Evolutionary conservation across 2,797 vertebrate genomes (phyloP), one percentile per base, ranked within the genome.

Genomic region (Erpetoichthys calabaricus): DNA sequence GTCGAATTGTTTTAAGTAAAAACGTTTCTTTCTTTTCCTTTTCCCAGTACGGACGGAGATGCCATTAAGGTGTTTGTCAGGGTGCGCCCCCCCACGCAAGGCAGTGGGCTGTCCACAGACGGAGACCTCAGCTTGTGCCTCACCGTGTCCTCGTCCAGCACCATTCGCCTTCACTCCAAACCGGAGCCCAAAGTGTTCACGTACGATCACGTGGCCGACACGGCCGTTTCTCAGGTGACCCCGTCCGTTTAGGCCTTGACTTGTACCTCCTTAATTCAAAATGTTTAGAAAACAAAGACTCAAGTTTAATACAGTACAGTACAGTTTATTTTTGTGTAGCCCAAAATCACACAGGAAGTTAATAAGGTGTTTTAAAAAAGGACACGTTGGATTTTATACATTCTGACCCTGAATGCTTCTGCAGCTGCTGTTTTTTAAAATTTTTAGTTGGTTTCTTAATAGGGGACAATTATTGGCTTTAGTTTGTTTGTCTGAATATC

Each of bases 31-130:
- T 7, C 7, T 7, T 64, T 57, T 47, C 1, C 68, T 70, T 58
- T 5, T 41, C 42, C 8, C 45, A 89, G 84, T 65, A 70, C 68
- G 64, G 93, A 97, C 72, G 83, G 86, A 45, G 91, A 98, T 67
- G 80, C 89, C 46, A 91, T 98, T 73, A 97, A 94, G 75, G 92
- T 97, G 7, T 97, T 89, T 55, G 84, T 97, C 1, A 80, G 95
- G 47, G 89, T 98, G 1, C 88, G 95, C 45, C 94, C 95, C 4
- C 74, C 85, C 62, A 80, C 86, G 45, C 86, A 89, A 8, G 79
- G 81, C 42, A 47, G 71, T 0, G 71, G 70, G 0, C 64, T 85
- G 51, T 71, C 63, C 0, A 83, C 80, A 45, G 89, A 91, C 65
- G 87, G 86, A 44, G 89, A 94, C 54, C 88, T 81, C 47, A 80